Evolutionary conservation across 2,888 invertebrate genomes (phyloP).

Genomic region (Macrophya alboannulata): DNA sequence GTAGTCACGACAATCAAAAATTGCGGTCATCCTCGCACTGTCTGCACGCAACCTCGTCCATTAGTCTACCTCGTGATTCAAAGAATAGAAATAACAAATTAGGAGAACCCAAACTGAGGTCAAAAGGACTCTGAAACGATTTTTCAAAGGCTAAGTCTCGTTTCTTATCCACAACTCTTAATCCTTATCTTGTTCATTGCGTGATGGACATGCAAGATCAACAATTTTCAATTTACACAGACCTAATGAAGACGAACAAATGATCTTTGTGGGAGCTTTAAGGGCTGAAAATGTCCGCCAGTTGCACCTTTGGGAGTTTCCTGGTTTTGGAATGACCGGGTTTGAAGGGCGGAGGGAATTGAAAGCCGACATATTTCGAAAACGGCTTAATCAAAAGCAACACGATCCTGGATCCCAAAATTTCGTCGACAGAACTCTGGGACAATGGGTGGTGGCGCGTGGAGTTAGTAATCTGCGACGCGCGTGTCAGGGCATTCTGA

Average conservation of each 20-base stretch:
- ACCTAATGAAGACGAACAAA: background rate
- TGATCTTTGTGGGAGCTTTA: background rate
- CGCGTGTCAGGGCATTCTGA: conserved; percentile 74
- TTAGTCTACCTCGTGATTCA: background rate
- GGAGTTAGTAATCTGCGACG: conserved; percentile 47
- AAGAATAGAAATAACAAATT: conserved; percentile 5
- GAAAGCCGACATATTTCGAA: conserved; percentile 12
- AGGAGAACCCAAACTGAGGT: background rate
- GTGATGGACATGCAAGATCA: background rate
- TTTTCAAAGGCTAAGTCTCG: background rate
- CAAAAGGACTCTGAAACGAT: background rate
- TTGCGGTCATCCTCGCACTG: background rate
- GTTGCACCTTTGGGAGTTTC: background rate
- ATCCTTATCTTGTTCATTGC: background rate
- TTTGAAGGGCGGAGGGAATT: background rate
- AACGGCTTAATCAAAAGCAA: conserved; percentile 32
- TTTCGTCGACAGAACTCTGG: background rate
- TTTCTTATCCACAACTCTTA: background rate
- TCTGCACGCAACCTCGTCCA: background rate
- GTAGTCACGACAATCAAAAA: conserved; percentile 3
- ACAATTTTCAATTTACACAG: background rate
- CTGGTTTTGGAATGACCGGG: background rate
- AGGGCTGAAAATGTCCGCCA: background rate
- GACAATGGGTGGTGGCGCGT: conserved; percentile 42
- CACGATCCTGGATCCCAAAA: conserved; percentile 40